Evolutionary conservation across 53 echinoderm and acorn worm species (phyloP).

Genomic region (Antedon mediterranea): DNA sequence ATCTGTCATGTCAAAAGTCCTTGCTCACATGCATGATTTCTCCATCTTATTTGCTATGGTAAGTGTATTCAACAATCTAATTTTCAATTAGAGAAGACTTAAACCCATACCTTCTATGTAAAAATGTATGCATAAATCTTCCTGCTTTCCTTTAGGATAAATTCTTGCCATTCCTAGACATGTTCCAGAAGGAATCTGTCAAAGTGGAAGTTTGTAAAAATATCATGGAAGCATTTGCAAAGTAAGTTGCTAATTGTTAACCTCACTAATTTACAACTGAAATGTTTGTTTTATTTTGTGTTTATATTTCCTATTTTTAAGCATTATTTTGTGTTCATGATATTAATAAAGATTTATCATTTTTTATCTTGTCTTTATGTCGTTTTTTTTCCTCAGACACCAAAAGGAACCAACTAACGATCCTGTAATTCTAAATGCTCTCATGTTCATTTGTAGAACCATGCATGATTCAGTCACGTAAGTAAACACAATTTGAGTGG

Average conservation of each 20-base stretch:
- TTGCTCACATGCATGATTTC: slow-evolving; percentile 87
- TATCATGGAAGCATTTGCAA: slow-evolving; percentile 86
- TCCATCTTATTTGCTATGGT: slow-evolving; percentile 84
- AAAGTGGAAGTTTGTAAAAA: slow-evolving; percentile 78
- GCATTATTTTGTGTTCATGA: too few relatives aligned
- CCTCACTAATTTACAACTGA: too few relatives aligned
- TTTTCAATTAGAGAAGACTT: background rate
- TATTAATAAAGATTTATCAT: too few relatives aligned
- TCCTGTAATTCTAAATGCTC: slow-evolving; percentile 89
- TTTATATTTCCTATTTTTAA: too few relatives aligned
- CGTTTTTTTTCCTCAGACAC: slow-evolving; percentile 21
- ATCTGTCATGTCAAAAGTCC: slow-evolving; percentile 89
- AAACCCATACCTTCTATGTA: background rate
- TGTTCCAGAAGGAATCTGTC: slow-evolving; percentile 95
- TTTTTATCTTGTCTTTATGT: background rate
- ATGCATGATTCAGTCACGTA: slow-evolving; percentile 99
- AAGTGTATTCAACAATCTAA: slow-evolving; percentile 16
- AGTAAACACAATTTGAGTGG: slow-evolving; percentile 10
- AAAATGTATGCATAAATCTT: background rate
- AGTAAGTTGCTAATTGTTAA: slow-evolving; percentile 20
- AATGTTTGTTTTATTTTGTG: too few relatives aligned
- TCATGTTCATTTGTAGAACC: slow-evolving; percentile 91
- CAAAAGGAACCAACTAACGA: slow-evolving; percentile 72
- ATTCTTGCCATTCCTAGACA: slow-evolving; percentile 92
- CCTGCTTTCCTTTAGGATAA: slow-evolving; percentile 57